Conservation (phyloP, 2,888 invertebrate species). For the Catonia carolina region DNA sequence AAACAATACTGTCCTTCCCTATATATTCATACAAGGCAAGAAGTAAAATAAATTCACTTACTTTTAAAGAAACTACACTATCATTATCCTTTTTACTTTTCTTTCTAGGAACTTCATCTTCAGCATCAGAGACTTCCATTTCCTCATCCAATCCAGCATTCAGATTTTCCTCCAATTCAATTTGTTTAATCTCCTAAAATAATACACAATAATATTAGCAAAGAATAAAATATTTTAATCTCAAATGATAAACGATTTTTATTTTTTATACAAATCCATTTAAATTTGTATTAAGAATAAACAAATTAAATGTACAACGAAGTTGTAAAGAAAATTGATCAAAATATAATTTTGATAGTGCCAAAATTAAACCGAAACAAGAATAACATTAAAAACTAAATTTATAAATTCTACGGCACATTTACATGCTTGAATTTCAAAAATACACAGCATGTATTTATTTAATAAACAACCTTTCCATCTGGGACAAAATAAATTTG, state of each 20-base stretch:
- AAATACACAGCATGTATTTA: too few species aligned
- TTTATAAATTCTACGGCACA: too few species aligned
- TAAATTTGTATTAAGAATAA: neutral
- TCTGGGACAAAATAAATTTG: too few species aligned
- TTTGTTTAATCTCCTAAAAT: constrained; percentile 59
- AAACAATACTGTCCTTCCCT: too few species aligned
- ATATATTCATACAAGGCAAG: too few species aligned
- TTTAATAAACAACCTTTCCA: too few species aligned
- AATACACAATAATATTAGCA: constrained; percentile 24
- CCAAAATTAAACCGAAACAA: too few species aligned
- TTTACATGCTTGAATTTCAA: too few species aligned
- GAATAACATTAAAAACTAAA: too few species aligned
- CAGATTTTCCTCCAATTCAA: constrained; percentile 57
- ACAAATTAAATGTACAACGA: neutral
- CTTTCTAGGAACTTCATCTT: constrained; percentile 37
- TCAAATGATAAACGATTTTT: constrained; percentile 5
- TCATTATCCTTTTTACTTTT: constrained; percentile 38
- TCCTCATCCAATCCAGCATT: constrained; percentile 68
- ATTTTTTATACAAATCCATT: neutral
- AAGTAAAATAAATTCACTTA: too few species aligned
- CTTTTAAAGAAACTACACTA: constrained; percentile 32
- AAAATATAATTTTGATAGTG: too few species aligned
- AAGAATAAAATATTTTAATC: constrained; percentile 14
- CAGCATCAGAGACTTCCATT: constrained; percentile 75
- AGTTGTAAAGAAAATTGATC: too few species aligned